These are phyloP conservation scores for Poecilia gillii DNA, from an alignment of 2,797 vertebrate genomes.

Conservation along the genomic window DNA sequence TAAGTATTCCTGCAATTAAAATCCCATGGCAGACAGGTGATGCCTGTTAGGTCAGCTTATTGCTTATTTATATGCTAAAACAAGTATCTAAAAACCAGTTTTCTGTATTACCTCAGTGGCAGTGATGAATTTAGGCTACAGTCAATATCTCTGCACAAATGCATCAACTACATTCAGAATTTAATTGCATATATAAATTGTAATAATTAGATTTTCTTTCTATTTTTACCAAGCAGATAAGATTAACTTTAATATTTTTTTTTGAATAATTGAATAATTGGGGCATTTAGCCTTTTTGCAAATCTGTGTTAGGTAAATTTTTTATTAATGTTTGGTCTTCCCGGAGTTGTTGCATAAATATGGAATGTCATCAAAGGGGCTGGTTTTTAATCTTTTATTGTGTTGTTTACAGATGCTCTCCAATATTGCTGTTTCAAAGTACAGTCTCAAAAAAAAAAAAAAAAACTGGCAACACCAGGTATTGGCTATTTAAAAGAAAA, in stretches of 20 bases:
- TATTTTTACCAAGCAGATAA: not conserved
- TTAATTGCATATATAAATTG: slow-evolving; percentile 41
- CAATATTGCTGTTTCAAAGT: slow-evolving; percentile 23
- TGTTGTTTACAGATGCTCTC: slow-evolving; percentile 13
- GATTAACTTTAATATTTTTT: slow-evolving; percentile 5
- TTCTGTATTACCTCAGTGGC: slow-evolving; percentile 53
- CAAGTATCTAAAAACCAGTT: slow-evolving; percentile 44
- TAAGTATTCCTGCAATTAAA: slow-evolving; percentile 42
- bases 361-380: slow-evolving; percentile 29
- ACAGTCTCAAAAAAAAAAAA: not conserved
- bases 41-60: slow-evolving; percentile 47
- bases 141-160: slow-evolving; percentile 56
- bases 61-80: slow-evolving; percentile 52
- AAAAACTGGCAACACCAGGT: slow-evolving; percentile 8
- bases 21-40: slow-evolving; percentile 53
- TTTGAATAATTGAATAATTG: slow-evolving; percentile 53
- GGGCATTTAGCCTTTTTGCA: slow-evolving; percentile 42
- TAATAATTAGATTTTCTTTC: slow-evolving; percentile 8
- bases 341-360: slow-evolving; percentile 17
- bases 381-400: slow-evolving; percentile 19
- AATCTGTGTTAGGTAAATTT: slow-evolving; percentile 14
- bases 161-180: slow-evolving; percentile 53
- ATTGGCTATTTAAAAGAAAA: slow-evolving; percentile 51
- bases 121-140: slow-evolving; percentile 33
- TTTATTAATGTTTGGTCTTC: not conserved